A percentile compares a stretch with the other conserved stretches of the same genome.
Conservation (phyloP, 53 echinoderm and acorn worm species). For the Antedon mediterranea region DNA sequence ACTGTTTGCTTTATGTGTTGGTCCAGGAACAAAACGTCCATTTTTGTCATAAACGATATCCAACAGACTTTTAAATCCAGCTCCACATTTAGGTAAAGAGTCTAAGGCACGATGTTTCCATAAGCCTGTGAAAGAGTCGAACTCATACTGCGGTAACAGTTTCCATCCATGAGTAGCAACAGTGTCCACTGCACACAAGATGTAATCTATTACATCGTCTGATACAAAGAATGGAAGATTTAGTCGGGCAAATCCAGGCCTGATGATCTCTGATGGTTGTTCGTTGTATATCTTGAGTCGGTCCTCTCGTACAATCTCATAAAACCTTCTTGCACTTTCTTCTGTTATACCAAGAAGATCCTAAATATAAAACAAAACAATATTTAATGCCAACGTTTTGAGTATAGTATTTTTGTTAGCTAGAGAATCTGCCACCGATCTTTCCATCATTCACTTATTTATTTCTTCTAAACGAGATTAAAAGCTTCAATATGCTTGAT, state of each 20-base stretch:
- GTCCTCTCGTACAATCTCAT: conserved; percentile 53
- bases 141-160: conserved; percentile 39
- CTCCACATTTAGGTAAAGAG: not conserved
- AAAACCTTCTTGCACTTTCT: conserved; percentile 58
- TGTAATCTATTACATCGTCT: conserved; percentile 55
- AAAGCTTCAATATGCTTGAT: no score
- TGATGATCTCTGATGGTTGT: conserved; percentile 4
- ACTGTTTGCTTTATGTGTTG: not conserved
- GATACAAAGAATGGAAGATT: conserved; percentile 86
- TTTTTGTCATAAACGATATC: not conserved
- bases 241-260: conserved; percentile 74
- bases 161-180: conserved; percentile 80
- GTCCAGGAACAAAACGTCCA: not conserved
- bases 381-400: not conserved
- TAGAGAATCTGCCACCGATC: no score
- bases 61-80: not conserved
- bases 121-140: not conserved
- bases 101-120: not conserved
- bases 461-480: no score
- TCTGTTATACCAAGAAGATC: conserved; percentile 85
- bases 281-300: not conserved
- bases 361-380: conserved; percentile 20
- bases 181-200: conserved; percentile 62
- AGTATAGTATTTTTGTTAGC: no score
- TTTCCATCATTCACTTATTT: no score